A percentile compares a stretch with the other conserved stretches of the same genome.
phyloP scores from a whole-genome alignment of 2,113 vertebrate genomes.

The Ictidomys tridecemlineatus region DNA sequence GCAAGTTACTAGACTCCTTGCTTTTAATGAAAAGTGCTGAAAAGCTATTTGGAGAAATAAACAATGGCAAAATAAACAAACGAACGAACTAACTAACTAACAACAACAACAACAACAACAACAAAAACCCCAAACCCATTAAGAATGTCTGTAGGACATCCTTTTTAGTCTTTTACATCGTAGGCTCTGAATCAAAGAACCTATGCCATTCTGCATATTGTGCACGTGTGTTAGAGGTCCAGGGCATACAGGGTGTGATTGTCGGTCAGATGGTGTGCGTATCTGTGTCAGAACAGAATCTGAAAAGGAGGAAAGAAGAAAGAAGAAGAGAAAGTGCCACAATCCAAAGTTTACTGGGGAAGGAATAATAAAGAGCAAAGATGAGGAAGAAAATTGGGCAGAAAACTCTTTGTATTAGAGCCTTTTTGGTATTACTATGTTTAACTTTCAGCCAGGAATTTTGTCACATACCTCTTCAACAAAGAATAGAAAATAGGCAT shows the following conservation, averaged over 20 bases:
- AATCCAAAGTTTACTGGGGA: neutral
- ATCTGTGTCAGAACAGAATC: neutral
- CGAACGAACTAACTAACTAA: too few species aligned
- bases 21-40: constrained; percentile 13
- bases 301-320: neutral
- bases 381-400: neutral
- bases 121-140: too few species aligned
- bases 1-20: neutral
- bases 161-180: neutral
- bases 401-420: neutral
- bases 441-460: neutral
- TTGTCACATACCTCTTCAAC: neutral
- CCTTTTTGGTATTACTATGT: neutral
- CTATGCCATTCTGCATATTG: neutral
- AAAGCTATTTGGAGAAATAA: constrained; percentile 37
- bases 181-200: neutral
- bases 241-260: neutral
- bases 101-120: too few species aligned
- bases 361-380: constrained; percentile 7
- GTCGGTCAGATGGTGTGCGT: neutral
- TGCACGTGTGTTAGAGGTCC: neutral
- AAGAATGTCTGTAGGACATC: neutral
- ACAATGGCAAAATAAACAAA: neutral
- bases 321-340: neutral
- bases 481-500: neutral